phyloP scores from a whole-genome alignment of 2,888 invertebrate species.

The Brachynemurus nebulosus region DNA sequence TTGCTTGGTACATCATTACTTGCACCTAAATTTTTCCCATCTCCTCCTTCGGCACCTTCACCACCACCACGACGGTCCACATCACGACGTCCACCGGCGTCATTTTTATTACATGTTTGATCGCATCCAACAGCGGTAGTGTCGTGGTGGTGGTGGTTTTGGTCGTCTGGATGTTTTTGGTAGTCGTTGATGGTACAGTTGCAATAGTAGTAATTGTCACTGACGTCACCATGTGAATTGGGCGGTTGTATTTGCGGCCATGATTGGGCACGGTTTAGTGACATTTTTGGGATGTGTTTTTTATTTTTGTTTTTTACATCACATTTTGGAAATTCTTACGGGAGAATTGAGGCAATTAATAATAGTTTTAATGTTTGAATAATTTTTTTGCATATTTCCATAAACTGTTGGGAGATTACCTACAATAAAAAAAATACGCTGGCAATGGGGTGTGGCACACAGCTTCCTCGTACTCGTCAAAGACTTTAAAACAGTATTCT shows the following conservation, averaged over 20 bases:
- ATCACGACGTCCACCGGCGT: background rate
- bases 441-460: too few relatives aligned
- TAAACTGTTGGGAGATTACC: too few relatives aligned
- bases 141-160: constrained; percentile 34
- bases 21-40: constrained; percentile 4
- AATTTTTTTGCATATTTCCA: too few relatives aligned
- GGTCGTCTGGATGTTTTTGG: constrained; percentile 39
- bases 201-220: too few relatives aligned
- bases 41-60: constrained; percentile 5
- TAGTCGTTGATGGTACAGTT: constrained; percentile 22
- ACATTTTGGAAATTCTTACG: too few relatives aligned
- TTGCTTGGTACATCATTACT: constrained; percentile 2
- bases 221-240: constrained; percentile 8
- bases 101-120: background rate
- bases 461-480: too few relatives aligned
- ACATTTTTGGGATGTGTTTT: too few relatives aligned
- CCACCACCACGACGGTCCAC: constrained; percentile 1
- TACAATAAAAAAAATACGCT: too few relatives aligned
- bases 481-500: too few relatives aligned
- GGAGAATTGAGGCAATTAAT: too few relatives aligned
- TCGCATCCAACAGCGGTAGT: constrained; percentile 6
- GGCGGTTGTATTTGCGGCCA: constrained; percentile 32
- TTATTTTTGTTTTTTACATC: too few relatives aligned
- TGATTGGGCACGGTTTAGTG: constrained; percentile 36
- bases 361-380: too few relatives aligned